Evolutionary conservation across 2,888 invertebrate genomes (phyloP), one percentile per base, ranked within the genome.

Genomic region (Harmothoe impar): DNA sequence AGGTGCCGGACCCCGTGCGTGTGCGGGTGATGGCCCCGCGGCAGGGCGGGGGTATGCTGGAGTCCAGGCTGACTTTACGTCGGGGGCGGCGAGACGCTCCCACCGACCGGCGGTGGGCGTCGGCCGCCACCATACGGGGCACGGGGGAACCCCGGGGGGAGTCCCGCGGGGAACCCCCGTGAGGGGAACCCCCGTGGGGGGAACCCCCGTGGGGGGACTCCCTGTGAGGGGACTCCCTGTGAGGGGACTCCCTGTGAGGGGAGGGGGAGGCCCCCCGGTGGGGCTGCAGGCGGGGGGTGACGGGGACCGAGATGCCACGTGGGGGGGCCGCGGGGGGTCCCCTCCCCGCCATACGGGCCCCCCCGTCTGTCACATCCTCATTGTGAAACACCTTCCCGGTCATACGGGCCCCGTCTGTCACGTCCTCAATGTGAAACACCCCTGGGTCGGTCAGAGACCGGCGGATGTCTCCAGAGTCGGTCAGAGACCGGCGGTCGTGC

Each of bases 21-120:
- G 20, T 54, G 12, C 86, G 52, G 0, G 54, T 52, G 3, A 86
- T 29, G n/a, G 20, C 29, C 0, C 54, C 54, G 5, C 20, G 33
- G 29, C 29, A 25, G 1, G 86, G 86, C 25, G 86, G 54, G 3
- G 86, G 86, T 3, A 86, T 86, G 33, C 54, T 86, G 5, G 31
- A 29, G 54, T 86, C 54, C 56, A 86, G 29, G n/a, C 86, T 86
- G 1, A 52, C 56, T 25, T 86, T 54, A 10, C 86, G 86, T 0
- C 54, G 52, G 0, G 52, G 86, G 25, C 52, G 25, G 20, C 86
- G 86, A 12, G 81, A 81, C 29, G 29, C 12, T 5, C 29, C 72
- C 72, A 29, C 29, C 29, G 25, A 29, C 72, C 29, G 25, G n/a
- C 72, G 72, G 29, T 72, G 29, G 31, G 3, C 72, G 17, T 72